Evolutionary conservation across 2,797 vertebrate species (phyloP).

Genomic region (Lacerta viridis): DNA sequence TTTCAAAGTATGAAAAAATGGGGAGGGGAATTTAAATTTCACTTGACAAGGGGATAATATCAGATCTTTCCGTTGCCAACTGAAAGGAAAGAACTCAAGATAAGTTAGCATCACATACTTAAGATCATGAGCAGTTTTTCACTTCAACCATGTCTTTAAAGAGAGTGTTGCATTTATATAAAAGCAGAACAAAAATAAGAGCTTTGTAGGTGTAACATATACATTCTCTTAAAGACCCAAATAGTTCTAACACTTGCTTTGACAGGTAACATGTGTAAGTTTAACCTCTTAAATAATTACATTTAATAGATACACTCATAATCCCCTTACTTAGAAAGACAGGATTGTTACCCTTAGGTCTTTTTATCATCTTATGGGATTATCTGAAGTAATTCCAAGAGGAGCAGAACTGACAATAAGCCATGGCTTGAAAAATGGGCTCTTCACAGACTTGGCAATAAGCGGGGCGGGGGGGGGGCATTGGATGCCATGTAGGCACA

Average conservation of each 20-base stretch:
- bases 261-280: slow-evolving; percentile 65
- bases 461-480: no score
- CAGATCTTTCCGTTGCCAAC: not conserved
- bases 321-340: slow-evolving; percentile 63
- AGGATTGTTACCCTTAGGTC: slow-evolving; percentile 69
- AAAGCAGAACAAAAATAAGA: slow-evolving; percentile 55
- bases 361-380: slow-evolving; percentile 66
- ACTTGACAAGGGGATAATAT: slow-evolving; percentile 18
- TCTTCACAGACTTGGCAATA: slow-evolving; percentile 47
- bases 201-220: slow-evolving; percentile 43
- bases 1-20: not conserved
- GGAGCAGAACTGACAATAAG: slow-evolving; percentile 45
- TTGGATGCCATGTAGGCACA: not conserved
- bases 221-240: slow-evolving; percentile 48
- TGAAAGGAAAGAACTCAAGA: slow-evolving; percentile 54
- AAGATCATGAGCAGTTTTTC: no score
- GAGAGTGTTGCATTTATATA: slow-evolving; percentile 40
- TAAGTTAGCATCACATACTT: slow-evolving; percentile 62
- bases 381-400: slow-evolving; percentile 65
- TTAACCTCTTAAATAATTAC: slow-evolving; percentile 67
- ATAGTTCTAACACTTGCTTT: slow-evolving; percentile 55
- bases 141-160: not conserved
- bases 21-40: not conserved
- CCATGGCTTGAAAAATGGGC: slow-evolving; percentile 47
- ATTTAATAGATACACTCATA: slow-evolving; percentile 55